phyloP scores from a whole-genome alignment of 2,888 invertebrate species.

The Phorcus lineatus region DNA sequence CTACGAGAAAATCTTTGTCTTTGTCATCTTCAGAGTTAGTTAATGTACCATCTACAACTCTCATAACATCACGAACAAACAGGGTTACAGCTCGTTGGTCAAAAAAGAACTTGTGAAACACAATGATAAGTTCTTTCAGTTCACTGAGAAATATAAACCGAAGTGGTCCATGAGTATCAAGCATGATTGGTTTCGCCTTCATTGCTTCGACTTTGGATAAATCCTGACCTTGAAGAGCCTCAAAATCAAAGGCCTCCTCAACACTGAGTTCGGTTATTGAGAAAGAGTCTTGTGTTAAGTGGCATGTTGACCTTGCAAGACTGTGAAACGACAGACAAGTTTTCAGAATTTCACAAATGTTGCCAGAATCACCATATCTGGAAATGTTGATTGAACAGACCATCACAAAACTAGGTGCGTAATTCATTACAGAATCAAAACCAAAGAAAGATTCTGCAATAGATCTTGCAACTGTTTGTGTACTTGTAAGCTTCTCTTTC shows the following conservation, averaged over 20 bases:
- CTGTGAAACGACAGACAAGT: not conserved
- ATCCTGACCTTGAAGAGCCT: not conserved
- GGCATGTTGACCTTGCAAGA: not conserved
- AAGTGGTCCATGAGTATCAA: not conserved
- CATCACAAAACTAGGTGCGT: not conserved
- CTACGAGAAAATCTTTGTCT: not conserved
- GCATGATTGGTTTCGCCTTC: not conserved
- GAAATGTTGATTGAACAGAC: not conserved
- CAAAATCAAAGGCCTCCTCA: not conserved
- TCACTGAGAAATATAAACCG: not conserved
- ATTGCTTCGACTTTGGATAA: not conserved
- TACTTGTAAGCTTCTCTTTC: not conserved
- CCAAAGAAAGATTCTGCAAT: not conserved
- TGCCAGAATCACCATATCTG: not conserved
- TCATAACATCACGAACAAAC: not conserved
- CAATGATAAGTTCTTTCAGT: not conserved
- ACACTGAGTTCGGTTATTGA: not conserved
- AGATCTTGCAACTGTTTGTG: not conserved
- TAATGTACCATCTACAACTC: not conserved
- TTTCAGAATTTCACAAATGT: not conserved
- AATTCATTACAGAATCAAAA: not conserved
- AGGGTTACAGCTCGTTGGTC: not conserved
- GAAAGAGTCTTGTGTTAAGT: not conserved
- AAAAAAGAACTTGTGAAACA: constrained; percentile 6
- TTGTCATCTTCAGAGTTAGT: not conserved